phyloP scores from a whole-genome alignment of 2,888 invertebrate genomes.

The Parnassius mnemosyne region DNA sequence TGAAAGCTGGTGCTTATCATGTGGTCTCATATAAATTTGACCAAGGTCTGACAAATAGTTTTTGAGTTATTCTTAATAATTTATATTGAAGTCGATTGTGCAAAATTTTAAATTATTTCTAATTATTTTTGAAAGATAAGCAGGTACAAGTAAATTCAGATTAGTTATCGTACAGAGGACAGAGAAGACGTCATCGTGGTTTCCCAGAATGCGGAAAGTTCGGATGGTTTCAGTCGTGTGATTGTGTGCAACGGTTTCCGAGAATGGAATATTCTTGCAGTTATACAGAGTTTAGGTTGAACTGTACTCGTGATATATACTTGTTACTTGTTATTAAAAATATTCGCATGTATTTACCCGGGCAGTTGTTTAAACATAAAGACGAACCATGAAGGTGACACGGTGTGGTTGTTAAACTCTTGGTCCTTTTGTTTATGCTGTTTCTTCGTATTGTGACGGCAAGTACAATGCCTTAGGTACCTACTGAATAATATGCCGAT shows the following conservation, averaged over 20 bases:
- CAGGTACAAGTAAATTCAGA: too few relatives aligned
- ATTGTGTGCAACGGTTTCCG: constrained; percentile 12
- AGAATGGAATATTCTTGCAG: constrained; percentile 13
- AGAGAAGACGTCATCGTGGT: not conserved
- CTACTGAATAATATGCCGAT: not conserved
- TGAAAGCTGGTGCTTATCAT: too few relatives aligned
- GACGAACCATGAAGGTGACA: constrained; percentile 33
- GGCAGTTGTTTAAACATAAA: constrained; percentile 26
- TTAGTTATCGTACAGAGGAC: not conserved
- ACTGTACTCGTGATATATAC: not conserved
- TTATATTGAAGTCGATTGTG: too few relatives aligned
- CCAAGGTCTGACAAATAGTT: too few relatives aligned
- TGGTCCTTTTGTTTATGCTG: constrained; percentile 4
- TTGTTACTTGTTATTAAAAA: constrained; percentile 6
- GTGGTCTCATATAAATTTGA: too few relatives aligned
- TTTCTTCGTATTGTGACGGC: not conserved
- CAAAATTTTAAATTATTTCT: too few relatives aligned
- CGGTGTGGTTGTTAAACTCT: constrained; percentile 4
- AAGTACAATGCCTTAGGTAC: not conserved
- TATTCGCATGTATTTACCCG: constrained; percentile 14
- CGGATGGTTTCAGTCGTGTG: constrained; percentile 3
- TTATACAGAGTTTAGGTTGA: constrained; percentile 9
- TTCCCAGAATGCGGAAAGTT: constrained; percentile 9
- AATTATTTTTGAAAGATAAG: too few relatives aligned
- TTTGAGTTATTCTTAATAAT: too few relatives aligned